Percentiles rank a stretch among this genome's conserved stretches.
phyloP scores from a whole-genome alignment of 2,113 vertebrate genomes.

The Dissostichus mawsoni region DNA sequence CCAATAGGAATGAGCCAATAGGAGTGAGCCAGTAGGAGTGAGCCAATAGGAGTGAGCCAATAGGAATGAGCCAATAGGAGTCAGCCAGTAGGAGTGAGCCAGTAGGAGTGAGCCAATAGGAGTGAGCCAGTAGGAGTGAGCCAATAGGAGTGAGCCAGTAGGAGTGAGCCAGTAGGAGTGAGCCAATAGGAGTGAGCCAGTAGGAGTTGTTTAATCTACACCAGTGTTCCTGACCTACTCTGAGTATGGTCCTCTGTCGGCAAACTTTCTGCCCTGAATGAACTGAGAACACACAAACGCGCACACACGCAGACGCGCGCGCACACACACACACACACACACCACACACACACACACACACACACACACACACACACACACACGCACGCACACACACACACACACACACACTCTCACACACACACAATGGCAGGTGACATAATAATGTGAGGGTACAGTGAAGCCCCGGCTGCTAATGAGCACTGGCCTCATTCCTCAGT shows the following conservation, averaged over 20 bases:
- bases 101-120: too few species aligned
- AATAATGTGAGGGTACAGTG: constrained; percentile 59
- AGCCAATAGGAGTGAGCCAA: too few species aligned
- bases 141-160: too few species aligned
- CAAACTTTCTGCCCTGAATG: neutral
- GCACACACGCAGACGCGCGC: constrained; percentile 14
- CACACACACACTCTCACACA: constrained; percentile 1
- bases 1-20: too few species aligned
- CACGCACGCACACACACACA: constrained; percentile 18
- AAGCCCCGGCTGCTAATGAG: constrained; percentile 68
- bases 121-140: too few species aligned
- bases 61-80: too few species aligned
- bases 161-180: too few species aligned
- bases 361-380: neutral
- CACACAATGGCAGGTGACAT: constrained; percentile 71
- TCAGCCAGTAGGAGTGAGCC: too few species aligned
- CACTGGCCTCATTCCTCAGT: constrained; percentile 60
- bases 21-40: too few species aligned
- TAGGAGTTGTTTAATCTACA: too few species aligned
- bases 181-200: too few species aligned
- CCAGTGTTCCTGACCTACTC: neutral
- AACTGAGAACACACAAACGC: neutral
- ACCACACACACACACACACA: constrained; percentile 53
- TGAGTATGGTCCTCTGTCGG: neutral
- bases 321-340: constrained; percentile 7